Evolutionary conservation across 1,140 invertebrate species (phyloP).

Genomic region (Drosophila novamexicana): DNA sequence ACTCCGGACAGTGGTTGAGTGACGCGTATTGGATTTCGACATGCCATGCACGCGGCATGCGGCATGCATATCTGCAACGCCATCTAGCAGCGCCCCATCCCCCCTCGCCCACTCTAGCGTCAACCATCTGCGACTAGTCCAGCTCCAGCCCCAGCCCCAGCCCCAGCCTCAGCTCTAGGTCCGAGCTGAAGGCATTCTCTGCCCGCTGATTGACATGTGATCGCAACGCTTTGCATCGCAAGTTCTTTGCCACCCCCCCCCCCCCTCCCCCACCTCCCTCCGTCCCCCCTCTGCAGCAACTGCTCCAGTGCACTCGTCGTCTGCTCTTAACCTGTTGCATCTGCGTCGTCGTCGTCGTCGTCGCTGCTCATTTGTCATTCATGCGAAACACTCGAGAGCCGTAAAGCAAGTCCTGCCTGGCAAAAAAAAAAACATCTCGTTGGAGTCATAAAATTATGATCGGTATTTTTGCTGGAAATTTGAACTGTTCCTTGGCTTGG

Average conservation of each 20-base stretch:
- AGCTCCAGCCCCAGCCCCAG: constrained; percentile 15
- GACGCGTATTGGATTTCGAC: constrained; percentile 79
- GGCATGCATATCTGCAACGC: constrained; percentile 77
- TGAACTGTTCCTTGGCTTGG: constrained; percentile 53
- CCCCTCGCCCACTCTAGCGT: constrained; percentile 7
- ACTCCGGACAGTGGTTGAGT: constrained; percentile 42
- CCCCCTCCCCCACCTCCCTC: not conserved
- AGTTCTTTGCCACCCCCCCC: constrained; percentile 25
- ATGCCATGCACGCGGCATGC: constrained; percentile 75
- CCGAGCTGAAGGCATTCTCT: constrained; percentile 5
- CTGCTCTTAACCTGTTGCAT: constrained; percentile 60
- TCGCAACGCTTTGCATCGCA: constrained; percentile 53
- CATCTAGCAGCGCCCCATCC: constrained; percentile 48
- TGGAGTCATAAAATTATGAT: constrained; percentile 77
- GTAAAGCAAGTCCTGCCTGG: constrained; percentile 44
- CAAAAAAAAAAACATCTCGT: constrained; percentile 31
- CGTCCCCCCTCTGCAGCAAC: not conserved
- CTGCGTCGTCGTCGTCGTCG: constrained; percentile 18
- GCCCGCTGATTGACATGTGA: constrained; percentile 80
- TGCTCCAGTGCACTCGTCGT: constrained; percentile 4
- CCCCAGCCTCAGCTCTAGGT: constrained; percentile 25
- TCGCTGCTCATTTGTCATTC: constrained; percentile 80
- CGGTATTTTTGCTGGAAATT: constrained; percentile 73
- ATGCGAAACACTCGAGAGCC: constrained; percentile 70
- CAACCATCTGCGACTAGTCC: not conserved